Evolutionary conservation across 2,888 invertebrate species (phyloP).

Genomic region (Marronus borbonicus): DNA sequence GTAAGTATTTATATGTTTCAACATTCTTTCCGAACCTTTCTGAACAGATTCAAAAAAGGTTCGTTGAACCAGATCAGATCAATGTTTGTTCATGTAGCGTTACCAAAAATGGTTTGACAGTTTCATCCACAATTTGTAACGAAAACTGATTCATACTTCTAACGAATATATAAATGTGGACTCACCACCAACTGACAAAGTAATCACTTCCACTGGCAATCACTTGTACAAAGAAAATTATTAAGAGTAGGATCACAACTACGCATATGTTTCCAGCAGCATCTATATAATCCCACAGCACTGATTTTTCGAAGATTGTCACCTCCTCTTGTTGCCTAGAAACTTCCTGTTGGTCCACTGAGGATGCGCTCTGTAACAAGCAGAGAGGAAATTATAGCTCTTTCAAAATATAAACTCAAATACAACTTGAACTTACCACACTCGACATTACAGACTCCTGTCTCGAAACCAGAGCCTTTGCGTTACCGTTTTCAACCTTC

Average conservation of each 20-base stretch:
- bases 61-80: no score
- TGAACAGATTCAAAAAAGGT: no score
- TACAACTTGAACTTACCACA: slow-evolving; percentile 52
- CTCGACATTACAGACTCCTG: slow-evolving; percentile 57
- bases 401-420: not conserved
- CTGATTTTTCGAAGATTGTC: slow-evolving; percentile 43
- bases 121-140: no score
- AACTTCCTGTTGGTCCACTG: slow-evolving; percentile 56
- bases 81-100: no score
- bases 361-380: slow-evolving; percentile 54
- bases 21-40: no score
- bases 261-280: slow-evolving; percentile 54
- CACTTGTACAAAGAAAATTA: slow-evolving; percentile 53
- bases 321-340: slow-evolving; percentile 55
- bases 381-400: not conserved
- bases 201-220: slow-evolving; percentile 55
- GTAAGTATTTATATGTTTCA: not conserved
- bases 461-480: slow-evolving; percentile 55
- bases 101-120: no score
- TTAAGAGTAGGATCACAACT: slow-evolving; percentile 49
- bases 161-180: not conserved
- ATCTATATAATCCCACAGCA: slow-evolving; percentile 55
- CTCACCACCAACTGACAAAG: slow-evolving; percentile 57
- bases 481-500: slow-evolving; percentile 34
- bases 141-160: no score